Base-by-base conservation (phyloP, 2,888 invertebrate species). In the Prostheceraeus crozeri region DNA sequence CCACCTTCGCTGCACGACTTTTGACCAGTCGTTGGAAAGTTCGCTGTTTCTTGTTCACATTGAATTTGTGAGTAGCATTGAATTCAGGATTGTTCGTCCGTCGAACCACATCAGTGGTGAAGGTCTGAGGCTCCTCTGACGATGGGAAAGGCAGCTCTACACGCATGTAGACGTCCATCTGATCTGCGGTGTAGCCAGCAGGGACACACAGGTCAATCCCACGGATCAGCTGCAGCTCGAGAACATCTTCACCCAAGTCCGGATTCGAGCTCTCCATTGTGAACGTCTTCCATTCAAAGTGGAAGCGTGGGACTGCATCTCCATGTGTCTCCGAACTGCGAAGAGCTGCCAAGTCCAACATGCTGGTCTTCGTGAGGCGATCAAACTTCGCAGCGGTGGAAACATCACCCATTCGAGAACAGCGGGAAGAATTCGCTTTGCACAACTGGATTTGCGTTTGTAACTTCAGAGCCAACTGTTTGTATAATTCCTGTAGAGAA, bases 241-340 rank as follows among this genome's bases (percentile, higher is more conserved):
- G 77, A 70, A 91, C 90, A 76, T 85, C 86, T 73, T 90, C 91
- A 40, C 84, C 85, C 64, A 94, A 80, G 72, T 94, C 93, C n/a
- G 89, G 53, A 45, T 25, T 60, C 6, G 27, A 21, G 1, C 89
- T 87, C 51, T 94, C 87, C 67, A 93, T 84, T 1, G 89, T 84
- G 75, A 93, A 91, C 67, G 72, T 71, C 83, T 85, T 69, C 14
- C 82, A 84, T 78, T 94, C 93, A 74, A 91, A 94, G 76, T 90
- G 93, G 76, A 91, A 94, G 71, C 85, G 85, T 0, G 93, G 93
- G 6, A 80, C 74, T 10, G 77, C 76, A 61, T 78, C 77, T 46
- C 78, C 78, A 63, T 78, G 77, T 65, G 78, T 77, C 61, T 85
- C 82, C 16, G 86, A 84, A 65, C 87, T 83, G 61, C 84, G 81